A percentile compares a stretch with the other conserved stretches of the same genome.
phyloP scores from a whole-genome alignment of 2,113 vertebrate genomes.

The Turnix velox region DNA sequence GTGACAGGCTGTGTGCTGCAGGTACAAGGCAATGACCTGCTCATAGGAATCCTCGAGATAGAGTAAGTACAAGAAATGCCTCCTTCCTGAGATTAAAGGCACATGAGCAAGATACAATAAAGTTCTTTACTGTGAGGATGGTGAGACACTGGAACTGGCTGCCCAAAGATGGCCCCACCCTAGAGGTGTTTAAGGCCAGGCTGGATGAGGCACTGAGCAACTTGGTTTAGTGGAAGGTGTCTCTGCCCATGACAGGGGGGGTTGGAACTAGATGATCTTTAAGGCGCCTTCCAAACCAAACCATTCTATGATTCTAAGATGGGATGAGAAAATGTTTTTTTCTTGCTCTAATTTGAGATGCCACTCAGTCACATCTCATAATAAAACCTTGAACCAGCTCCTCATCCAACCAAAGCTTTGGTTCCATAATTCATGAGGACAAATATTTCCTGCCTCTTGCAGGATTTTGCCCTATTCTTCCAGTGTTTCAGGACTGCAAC shows the following conservation, averaged over 20 bases:
- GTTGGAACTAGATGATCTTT: too few relatives aligned
- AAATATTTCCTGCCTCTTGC: slow-evolving; percentile 7
- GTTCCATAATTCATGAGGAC: not conserved
- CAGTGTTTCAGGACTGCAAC: not conserved
- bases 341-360: not conserved
- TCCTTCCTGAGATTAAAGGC: not conserved
- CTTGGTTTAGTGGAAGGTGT: too few relatives aligned
- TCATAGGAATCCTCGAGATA: slow-evolving; percentile 59
- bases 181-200: too few relatives aligned
- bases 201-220: too few relatives aligned
- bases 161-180: too few relatives aligned
- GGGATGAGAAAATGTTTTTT: not conserved
- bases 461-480: not conserved
- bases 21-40: slow-evolving; percentile 73
- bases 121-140: too few relatives aligned
- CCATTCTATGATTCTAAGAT: too few relatives aligned
- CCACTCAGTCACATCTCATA: not conserved
- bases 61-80: slow-evolving; percentile 45
- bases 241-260: too few relatives aligned
- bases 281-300: too few relatives aligned
- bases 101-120: not conserved
- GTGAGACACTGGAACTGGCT: too few relatives aligned
- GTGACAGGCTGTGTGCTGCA: slow-evolving; percentile 67
- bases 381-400: not conserved
- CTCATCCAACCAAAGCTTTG: not conserved